Conservation (phyloP, 2,888 invertebrate genomes). For the Drosophila nr. fundita region DNA sequence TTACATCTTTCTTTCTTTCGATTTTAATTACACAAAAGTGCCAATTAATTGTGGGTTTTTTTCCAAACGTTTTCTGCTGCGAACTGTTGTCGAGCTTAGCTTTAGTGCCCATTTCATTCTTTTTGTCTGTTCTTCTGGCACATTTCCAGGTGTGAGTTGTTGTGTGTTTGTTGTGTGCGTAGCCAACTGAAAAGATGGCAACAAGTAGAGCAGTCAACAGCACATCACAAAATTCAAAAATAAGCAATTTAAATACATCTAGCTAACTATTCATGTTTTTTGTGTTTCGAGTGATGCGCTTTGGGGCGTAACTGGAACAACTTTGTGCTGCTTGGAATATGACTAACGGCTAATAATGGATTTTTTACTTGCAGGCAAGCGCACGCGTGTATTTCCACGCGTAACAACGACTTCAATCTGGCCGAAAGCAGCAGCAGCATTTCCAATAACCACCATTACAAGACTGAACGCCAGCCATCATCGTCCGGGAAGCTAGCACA, state of each 20-base stretch:
- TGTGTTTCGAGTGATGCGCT: conserved; percentile 8
- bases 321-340: conserved; percentile 2
- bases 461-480: conserved; percentile 49
- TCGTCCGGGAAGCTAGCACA: conserved; percentile 48
- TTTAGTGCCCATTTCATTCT: conserved; percentile 1
- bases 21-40: conserved; percentile 75
- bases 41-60: conserved; percentile 68
- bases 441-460: conserved; percentile 27
- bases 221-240: conserved; percentile 8
- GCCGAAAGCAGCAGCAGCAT: conserved; percentile 49
- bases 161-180: conserved; percentile 42
- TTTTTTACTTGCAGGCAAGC: conserved; percentile 23
- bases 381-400: conserved; percentile 50
- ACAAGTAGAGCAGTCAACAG: conserved; percentile 63
- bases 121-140: conserved; percentile 26
- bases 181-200: conserved; percentile 61
- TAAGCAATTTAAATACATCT: conserved; percentile 20
- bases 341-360: conserved; percentile 22
- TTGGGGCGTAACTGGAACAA: conserved; percentile 25
- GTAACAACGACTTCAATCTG: conserved; percentile 55
- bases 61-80: conserved; percentile 30
- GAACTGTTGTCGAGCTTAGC: conserved; percentile 14
- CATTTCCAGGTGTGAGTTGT: conserved; percentile 23
- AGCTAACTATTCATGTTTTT: neutral
- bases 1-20: conserved; percentile 64